Evolutionary conservation across 2,888 invertebrate species (phyloP).

Genomic region (Macrosiphum euphorbiae): DNA sequence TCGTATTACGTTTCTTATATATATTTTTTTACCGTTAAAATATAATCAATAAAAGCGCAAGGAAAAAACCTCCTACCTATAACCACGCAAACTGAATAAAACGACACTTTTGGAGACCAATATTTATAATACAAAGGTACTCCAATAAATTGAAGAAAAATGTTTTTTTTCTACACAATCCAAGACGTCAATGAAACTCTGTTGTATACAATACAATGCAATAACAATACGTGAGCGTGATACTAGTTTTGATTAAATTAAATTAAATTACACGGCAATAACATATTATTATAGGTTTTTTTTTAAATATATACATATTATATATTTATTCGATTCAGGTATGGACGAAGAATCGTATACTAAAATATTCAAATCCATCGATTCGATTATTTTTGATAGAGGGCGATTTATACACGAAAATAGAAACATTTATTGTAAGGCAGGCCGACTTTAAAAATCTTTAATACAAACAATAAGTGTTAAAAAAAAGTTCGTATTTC

Average conservation of each 20-base stretch:
- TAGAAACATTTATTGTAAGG: background rate
- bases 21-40: background rate
- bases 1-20: background rate
- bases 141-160: background rate
- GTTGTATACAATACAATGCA: background rate
- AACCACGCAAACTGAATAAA: background rate
- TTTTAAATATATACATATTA: background rate
- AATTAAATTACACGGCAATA: background rate
- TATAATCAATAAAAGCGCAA: background rate
- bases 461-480: background rate
- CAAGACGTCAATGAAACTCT: background rate
- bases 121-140: constrained; percentile 9
- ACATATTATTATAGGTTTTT: background rate
- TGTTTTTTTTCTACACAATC: background rate
- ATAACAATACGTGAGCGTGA: background rate
- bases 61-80: background rate
- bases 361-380: background rate
- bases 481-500: background rate
- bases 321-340: background rate
- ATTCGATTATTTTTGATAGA: background rate
- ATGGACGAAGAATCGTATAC: background rate
- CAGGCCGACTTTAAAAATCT: background rate
- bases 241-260: constrained; percentile 5
- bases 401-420: background rate
- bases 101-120: background rate